A percentile compares a stretch with the other conserved stretches of the same genome.
phyloP scores from a whole-genome alignment of 2,113 vertebrate genomes.

The Dendrocopos noguchii region DNA sequence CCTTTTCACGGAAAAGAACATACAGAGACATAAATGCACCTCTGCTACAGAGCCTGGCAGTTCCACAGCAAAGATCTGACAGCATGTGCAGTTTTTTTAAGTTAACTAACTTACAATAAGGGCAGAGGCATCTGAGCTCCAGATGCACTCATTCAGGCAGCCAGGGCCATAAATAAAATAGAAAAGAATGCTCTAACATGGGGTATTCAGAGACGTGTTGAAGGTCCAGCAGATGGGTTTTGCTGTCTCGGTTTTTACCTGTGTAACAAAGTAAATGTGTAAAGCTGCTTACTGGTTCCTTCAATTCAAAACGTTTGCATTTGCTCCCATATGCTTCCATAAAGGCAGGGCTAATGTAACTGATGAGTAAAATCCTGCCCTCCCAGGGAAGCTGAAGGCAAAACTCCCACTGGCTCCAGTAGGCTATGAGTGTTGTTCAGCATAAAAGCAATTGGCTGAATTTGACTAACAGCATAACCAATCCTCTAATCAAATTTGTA shows the following conservation, averaged over 20 bases:
- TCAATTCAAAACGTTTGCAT: neutral
- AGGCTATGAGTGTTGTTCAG: neutral
- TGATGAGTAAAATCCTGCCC: neutral
- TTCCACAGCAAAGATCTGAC: slow-evolving; percentile 32
- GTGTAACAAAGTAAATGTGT: neutral
- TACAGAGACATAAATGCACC: neutral
- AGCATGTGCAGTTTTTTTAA: neutral
- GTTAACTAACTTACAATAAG: slow-evolving; percentile 10
- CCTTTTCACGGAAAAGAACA: slow-evolving; percentile 13
- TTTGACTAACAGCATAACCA: neutral
- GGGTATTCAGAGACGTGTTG: neutral
- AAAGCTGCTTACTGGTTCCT: neutral
- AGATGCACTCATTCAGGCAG: slow-evolving; percentile 46
- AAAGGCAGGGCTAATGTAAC: neutral
- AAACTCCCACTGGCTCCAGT: neutral
- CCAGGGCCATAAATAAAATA: slow-evolving; percentile 19
- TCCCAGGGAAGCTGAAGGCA: neutral
- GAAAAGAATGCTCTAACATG: neutral
- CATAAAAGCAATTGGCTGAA: neutral
- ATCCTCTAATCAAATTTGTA: neutral
- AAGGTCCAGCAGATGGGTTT: slow-evolving; percentile 13
- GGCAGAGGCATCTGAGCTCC: slow-evolving; percentile 45
- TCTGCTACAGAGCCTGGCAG: slow-evolving; percentile 1
- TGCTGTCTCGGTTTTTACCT: slow-evolving; percentile 45
- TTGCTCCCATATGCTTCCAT: neutral